Percentiles rank a stretch among this genome's conserved stretches.
These are phyloP conservation scores for Morinoia aosen DNA, from an alignment of 2,888 invertebrate genomes.

Conservation along the genomic window DNA sequence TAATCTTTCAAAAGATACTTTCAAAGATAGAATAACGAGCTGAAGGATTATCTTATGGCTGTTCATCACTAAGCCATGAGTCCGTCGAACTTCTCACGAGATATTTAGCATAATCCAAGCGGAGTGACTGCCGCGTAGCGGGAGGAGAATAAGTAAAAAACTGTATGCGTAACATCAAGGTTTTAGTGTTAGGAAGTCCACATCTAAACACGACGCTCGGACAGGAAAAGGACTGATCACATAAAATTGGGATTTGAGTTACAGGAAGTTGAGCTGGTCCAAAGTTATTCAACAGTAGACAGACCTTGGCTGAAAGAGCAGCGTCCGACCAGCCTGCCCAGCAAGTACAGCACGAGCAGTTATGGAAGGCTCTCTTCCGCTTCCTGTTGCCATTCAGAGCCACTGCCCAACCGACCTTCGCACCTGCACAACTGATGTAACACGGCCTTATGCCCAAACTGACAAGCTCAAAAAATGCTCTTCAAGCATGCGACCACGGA, in stretches of 20 bases:
- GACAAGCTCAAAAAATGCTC: background rate
- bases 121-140: background rate
- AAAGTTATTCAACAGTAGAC: slow-evolving; percentile 47
- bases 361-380: slow-evolving; percentile 29
- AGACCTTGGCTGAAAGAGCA: slow-evolving; percentile 45
- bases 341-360: slow-evolving; percentile 46
- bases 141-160: background rate
- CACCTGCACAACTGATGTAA: slow-evolving; percentile 40
- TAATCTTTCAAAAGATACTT: no score
- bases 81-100: no score
- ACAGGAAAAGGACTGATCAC: background rate
- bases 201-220: background rate
- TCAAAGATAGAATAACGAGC: no score
- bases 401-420: slow-evolving; percentile 49
- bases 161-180: background rate
- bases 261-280: slow-evolving; percentile 28
- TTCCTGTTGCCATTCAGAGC: slow-evolving; percentile 43
- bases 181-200: background rate
- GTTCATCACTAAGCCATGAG: no score
- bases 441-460: slow-evolving; percentile 36
- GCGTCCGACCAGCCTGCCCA: background rate
- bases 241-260: background rate
- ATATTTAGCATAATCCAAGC: no score
- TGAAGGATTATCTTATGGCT: no score
- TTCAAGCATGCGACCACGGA: background rate